Conservation (phyloP, 2,888 invertebrate genomes). For the Eupithecia exiguata region DNA sequence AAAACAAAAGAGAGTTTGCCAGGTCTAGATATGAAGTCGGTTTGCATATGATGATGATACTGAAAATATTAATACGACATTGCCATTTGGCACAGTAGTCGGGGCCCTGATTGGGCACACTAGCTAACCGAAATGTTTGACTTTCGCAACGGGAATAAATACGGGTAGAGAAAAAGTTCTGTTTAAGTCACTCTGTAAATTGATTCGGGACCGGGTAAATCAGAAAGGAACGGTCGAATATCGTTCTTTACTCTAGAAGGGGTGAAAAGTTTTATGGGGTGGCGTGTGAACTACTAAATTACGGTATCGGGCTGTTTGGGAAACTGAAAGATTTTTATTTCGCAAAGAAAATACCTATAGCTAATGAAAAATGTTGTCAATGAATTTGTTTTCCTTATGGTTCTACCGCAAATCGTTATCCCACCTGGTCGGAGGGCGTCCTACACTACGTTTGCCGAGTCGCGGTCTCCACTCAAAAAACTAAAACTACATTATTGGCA, state of each 20-base stretch:
- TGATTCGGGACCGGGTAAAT: not conserved
- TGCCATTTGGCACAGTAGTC: not conserved
- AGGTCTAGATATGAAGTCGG: too few relatives aligned
- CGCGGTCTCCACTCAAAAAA: too few relatives aligned
- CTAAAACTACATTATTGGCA: too few relatives aligned
- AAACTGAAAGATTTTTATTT: not conserved
- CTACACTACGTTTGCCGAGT: too few relatives aligned
- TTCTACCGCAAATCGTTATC: too few relatives aligned
- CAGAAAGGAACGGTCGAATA: not conserved
- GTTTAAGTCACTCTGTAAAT: not conserved
- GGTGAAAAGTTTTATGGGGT: not conserved
- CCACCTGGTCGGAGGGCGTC: too few relatives aligned
- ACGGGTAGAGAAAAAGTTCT: not conserved
- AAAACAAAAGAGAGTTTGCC: too few relatives aligned
- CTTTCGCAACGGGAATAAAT: not conserved
- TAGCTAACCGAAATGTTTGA: not conserved
- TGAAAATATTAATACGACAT: too few relatives aligned
- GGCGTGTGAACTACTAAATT: not conserved
- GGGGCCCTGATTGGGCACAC: not conserved
- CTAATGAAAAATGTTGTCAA: not conserved
- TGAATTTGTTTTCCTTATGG: too few relatives aligned
- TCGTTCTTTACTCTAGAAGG: not conserved
- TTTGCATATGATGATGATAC: too few relatives aligned
- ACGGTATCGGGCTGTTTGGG: not conserved
- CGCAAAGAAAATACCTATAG: not conserved